Conservation (phyloP, 2,797 vertebrate species). For the Agapornis canus region DNA sequence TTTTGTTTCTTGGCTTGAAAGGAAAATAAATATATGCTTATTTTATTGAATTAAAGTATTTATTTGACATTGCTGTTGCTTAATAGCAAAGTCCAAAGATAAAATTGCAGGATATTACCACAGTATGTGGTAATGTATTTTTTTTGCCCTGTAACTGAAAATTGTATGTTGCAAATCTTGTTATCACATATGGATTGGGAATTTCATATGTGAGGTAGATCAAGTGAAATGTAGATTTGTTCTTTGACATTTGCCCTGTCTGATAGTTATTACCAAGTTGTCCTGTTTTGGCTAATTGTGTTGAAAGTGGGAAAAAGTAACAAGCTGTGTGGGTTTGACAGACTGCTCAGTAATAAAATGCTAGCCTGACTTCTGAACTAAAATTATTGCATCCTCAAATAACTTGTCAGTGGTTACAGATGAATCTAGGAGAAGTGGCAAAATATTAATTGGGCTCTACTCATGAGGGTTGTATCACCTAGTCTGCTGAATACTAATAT, state of each 20-base stretch:
- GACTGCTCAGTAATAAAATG: neutral
- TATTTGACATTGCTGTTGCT: neutral
- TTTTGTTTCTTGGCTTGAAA: neutral
- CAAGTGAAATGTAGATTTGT: neutral
- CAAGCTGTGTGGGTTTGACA: neutral
- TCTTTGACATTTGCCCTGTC: neutral
- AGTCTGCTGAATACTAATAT: neutral
- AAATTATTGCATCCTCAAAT: neutral
- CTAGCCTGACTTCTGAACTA: neutral
- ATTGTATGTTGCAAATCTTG: neutral
- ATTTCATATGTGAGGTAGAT: neutral
- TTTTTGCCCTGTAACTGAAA: neutral
- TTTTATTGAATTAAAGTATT: neutral
- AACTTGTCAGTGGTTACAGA: neutral
- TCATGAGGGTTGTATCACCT: neutral
- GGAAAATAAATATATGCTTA: neutral
- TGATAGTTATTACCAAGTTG: neutral
- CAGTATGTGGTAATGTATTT: neutral
- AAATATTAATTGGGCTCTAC: neutral
- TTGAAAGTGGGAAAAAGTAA: neutral
- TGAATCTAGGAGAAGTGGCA: neutral
- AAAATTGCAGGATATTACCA: neutral
- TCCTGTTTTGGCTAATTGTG: neutral
- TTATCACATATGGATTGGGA: neutral
- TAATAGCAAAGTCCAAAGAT: neutral